Conservation (phyloP, 2,797 vertebrate genomes). For the Pelodytes ibericus region DNA sequence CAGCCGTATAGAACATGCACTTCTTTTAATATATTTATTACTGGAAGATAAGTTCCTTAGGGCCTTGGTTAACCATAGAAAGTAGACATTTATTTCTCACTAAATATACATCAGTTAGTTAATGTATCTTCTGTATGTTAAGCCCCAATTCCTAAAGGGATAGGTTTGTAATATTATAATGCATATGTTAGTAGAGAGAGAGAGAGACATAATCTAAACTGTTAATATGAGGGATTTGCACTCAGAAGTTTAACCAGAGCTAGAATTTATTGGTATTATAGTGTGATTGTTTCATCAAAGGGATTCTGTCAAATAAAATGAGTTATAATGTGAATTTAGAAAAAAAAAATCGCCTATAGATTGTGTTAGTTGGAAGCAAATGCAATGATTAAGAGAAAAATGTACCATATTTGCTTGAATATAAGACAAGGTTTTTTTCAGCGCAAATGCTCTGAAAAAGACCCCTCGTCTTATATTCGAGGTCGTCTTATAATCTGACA, state of each 20-base stretch:
- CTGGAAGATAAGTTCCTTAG: neutral
- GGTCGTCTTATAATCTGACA: no score
- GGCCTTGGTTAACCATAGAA: neutral
- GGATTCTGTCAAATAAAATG: no score
- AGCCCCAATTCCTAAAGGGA: slow-evolving; percentile 3
- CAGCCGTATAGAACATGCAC: neutral
- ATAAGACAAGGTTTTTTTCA: no score
- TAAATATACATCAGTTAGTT: slow-evolving; percentile 10
- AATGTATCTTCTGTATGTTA: slow-evolving; percentile 22
- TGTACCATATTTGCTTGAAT: no score
- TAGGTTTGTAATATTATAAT: slow-evolving; percentile 1
- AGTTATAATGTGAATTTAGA: no score
- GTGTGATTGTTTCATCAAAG: neutral
- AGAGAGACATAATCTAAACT: neutral
- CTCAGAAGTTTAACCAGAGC: neutral
- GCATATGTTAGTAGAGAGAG: slow-evolving; percentile 11
- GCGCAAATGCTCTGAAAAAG: no score
- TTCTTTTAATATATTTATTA: slow-evolving; percentile 40
- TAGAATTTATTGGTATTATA: neutral
- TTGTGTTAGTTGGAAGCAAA: no score
- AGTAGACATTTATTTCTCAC: slow-evolving; percentile 10
- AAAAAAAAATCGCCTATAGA: no score
- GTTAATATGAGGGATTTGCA: neutral
- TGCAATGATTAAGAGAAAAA: no score
- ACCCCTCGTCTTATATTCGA: no score